phyloP scores from a whole-genome alignment of 2,888 invertebrate genomes.

The Tuberolachnus salignus region DNA sequence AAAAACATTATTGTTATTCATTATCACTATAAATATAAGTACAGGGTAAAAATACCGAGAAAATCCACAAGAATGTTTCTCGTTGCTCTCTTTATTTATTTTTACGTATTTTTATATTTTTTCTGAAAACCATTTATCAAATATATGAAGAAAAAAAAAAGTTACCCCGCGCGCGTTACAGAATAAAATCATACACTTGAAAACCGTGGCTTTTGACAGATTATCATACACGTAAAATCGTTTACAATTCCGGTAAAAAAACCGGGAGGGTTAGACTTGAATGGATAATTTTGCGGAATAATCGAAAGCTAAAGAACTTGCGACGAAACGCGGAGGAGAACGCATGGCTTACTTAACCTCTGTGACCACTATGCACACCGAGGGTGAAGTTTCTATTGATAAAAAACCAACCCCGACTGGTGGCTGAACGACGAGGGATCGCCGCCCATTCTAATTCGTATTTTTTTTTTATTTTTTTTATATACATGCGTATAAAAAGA shows the following conservation, averaged over 20 bases:
- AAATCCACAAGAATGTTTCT: too few species aligned
- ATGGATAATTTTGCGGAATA: constrained; percentile 59
- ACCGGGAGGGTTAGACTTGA: constrained; percentile 53
- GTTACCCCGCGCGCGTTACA: neutral
- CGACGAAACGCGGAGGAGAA: constrained; percentile 1
- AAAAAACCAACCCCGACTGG: constrained; percentile 43
- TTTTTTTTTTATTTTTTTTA: constrained; percentile 19
- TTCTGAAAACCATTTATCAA: constrained; percentile 29
- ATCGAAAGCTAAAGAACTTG: constrained; percentile 56
- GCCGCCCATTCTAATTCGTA: constrained; percentile 55
- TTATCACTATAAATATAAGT: too few species aligned
- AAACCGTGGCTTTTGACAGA: constrained; percentile 52
- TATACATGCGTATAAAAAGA: constrained; percentile 44
- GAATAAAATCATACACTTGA: constrained; percentile 34
- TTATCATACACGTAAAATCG: constrained; percentile 39
- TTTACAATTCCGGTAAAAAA: constrained; percentile 30
- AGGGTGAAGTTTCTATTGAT: constrained; percentile 54
- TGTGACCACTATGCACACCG: constrained; percentile 27
- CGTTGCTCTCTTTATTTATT: too few species aligned
- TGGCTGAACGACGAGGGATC: constrained; percentile 42
- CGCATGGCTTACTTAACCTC: constrained; percentile 56
- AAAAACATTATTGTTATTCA: too few species aligned
- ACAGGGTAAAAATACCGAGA: too few species aligned
- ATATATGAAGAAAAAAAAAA: constrained; percentile 12
- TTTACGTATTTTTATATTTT: too few species aligned